A percentile compares a stretch with the other conserved stretches of the same genome.
Conservation (phyloP, 2,888 invertebrate species). For the Abrostola triplasia region DNA sequence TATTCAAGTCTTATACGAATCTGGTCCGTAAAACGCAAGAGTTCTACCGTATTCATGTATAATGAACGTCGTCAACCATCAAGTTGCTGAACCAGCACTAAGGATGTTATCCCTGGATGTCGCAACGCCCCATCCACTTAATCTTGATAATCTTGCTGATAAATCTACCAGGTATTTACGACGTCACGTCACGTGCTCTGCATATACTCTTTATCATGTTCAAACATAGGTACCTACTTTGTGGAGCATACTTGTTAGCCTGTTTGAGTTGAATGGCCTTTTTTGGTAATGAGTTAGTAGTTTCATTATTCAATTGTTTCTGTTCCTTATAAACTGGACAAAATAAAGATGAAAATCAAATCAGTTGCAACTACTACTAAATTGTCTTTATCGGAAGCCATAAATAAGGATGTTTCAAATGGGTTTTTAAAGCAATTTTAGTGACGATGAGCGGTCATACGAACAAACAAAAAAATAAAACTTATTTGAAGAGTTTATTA, state of each 20-base stretch:
- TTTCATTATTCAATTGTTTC: slow-evolving; percentile 19
- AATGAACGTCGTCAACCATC: too few species aligned
- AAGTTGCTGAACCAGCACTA: background rate
- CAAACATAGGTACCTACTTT: slow-evolving; percentile 44
- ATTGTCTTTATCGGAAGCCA: too few species aligned
- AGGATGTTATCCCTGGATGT: slow-evolving; percentile 24
- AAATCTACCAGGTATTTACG: slow-evolving; percentile 54
- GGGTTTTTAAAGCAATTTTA: too few species aligned
- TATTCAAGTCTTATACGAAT: too few species aligned
- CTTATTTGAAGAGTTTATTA: too few species aligned
- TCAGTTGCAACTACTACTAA: too few species aligned
- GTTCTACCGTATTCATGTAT: too few species aligned
- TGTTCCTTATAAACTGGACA: background rate
- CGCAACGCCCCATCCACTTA: slow-evolving; percentile 45
- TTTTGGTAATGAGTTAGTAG: slow-evolving; percentile 5
- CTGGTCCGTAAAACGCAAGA: too few species aligned
- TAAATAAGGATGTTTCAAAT: too few species aligned
- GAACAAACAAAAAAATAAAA: too few species aligned
- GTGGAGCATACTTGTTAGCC: slow-evolving; percentile 16
- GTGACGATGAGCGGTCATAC: too few species aligned
- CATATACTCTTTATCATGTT: slow-evolving; percentile 44
- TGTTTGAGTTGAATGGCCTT: slow-evolving; percentile 35
- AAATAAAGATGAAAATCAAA: too few species aligned
- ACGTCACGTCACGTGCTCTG: slow-evolving; percentile 23
- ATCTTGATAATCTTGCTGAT: slow-evolving; percentile 53